Base-by-base conservation (phyloP, 2,797 vertebrate genomes). In the Rhynchotus rufescens region DNA sequence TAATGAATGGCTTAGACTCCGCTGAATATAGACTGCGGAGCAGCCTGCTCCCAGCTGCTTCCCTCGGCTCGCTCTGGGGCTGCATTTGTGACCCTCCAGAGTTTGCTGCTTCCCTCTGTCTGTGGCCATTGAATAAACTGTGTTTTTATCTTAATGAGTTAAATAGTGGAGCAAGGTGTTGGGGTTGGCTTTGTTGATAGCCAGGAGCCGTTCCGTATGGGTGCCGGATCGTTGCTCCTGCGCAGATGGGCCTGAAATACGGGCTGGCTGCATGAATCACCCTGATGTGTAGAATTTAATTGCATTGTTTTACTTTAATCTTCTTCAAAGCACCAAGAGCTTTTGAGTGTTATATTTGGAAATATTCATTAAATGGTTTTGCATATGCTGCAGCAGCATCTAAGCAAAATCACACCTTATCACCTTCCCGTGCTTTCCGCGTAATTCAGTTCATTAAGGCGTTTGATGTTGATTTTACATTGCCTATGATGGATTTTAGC, bases 301-400 rank as follows among this genome's bases (percentile, higher is more conserved):
- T 86, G 89, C 83, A 45, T 68, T 52, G 26, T 52, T 91, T 81
- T 78, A 52, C 94, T 96, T 94, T 95, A 73, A 80, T 96, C 96
- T 77, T 80, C 66, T 94, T 92, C 91, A 64, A 95, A 94, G 81
- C 94, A 52, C 87, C 59, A 10, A 44, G 68, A 75, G 73, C 85
- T 85, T 94, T 94, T 65, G 61, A 81, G 40, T 72, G 52, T 80
- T 89, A 78, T 93, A 77, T 86, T 93, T 95, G 86, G 92, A 80
- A 90, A 79, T 80, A 56, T 61, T 80, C 66, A 56, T 88, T 88
- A 86, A 93, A 84, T 78, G 65, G 51, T 88, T 95, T 92, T 91
- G 88, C 81, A 78, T 69, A 73, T 26, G 47, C 78, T 82, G 76
- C 81, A 71, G 80, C 49, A 56, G 7, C 74, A 76, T 71, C 65